Evolutionary conservation across 2,113 vertebrate genomes (phyloP).

Genomic region (Caranx ignobilis): DNA sequence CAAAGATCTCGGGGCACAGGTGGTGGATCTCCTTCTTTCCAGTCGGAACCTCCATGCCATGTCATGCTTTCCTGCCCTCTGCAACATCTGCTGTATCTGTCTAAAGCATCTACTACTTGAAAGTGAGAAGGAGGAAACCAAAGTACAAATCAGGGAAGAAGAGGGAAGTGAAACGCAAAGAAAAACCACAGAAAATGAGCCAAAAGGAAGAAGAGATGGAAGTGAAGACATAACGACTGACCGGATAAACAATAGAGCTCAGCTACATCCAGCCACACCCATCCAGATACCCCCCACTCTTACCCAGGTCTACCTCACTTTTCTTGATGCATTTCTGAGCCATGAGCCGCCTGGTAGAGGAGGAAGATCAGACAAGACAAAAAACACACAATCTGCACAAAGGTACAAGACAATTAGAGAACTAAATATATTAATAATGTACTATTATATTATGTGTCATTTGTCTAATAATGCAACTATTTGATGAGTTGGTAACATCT

Average conservation of each 20-base stretch:
- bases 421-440: not conserved
- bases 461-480: not conserved
- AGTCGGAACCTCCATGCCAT: conserved; percentile 85
- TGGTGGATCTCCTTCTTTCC: conserved; percentile 78
- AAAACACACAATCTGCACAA: not conserved
- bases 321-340: conserved; percentile 83
- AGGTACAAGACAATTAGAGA: conserved; percentile 41
- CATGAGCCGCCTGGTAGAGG: conserved; percentile 9
- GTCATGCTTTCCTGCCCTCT: conserved; percentile 89
- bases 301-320: conserved; percentile 89
- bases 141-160: not conserved
- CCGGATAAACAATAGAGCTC: not conserved
- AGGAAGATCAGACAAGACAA: not conserved
- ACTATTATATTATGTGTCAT: no score
- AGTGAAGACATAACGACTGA: conserved; percentile 3
- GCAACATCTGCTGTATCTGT: conserved; percentile 88
- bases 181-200: not conserved
- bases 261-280: not conserved
- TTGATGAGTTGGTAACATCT: not conserved
- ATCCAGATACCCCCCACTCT: conserved; percentile 84
- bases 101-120: conserved; percentile 82
- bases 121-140: not conserved
- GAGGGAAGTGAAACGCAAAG: not conserved
- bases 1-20: conserved; percentile 57
- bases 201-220: not conserved